phyloP scores from a whole-genome alignment of 2,888 invertebrate species.

The Gortyna flavago region DNA sequence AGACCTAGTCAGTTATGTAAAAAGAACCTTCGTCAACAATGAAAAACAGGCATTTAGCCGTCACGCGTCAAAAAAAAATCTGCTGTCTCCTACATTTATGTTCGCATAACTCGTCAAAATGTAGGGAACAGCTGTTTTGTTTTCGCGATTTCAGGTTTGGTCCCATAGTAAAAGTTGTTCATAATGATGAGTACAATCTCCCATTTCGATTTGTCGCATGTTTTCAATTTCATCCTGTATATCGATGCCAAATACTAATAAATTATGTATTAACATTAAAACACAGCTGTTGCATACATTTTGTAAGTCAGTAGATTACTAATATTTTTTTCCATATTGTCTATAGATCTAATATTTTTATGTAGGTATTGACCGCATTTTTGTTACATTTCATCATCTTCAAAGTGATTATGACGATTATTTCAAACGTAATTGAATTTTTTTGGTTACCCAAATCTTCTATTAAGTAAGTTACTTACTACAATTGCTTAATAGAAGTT shows the following conservation, averaged over 20 bases:
- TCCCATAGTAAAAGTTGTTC: too few species aligned
- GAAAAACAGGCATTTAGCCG: constrained; percentile 21
- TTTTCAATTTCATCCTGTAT: too few species aligned
- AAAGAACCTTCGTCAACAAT: constrained; percentile 14
- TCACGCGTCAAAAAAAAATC: too few species aligned
- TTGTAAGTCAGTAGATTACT: constrained; percentile 25
- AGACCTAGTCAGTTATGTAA: constrained; percentile 21
- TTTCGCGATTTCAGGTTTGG: too few species aligned
- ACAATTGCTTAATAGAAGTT: neutral
- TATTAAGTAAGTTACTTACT: neutral
- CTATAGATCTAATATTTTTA: neutral
- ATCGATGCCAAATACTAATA: constrained; percentile 32
- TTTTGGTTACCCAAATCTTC: neutral
- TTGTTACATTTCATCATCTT: neutral
- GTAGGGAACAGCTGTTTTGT: too few species aligned
- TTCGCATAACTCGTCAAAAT: too few species aligned
- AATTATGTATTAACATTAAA: constrained; percentile 47
- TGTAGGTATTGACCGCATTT: neutral
- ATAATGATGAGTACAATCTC: too few species aligned
- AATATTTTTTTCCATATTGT: constrained; percentile 13
- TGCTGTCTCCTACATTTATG: too few species aligned
- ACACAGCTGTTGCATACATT: constrained; percentile 39
- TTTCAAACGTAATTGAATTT: neutral
- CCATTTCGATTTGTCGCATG: too few species aligned
- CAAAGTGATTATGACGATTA: neutral